These are phyloP conservation scores for Sinodicranocentrus sp. DNA, from an alignment of 2,888 invertebrate genomes.

Conservation along the genomic window DNA sequence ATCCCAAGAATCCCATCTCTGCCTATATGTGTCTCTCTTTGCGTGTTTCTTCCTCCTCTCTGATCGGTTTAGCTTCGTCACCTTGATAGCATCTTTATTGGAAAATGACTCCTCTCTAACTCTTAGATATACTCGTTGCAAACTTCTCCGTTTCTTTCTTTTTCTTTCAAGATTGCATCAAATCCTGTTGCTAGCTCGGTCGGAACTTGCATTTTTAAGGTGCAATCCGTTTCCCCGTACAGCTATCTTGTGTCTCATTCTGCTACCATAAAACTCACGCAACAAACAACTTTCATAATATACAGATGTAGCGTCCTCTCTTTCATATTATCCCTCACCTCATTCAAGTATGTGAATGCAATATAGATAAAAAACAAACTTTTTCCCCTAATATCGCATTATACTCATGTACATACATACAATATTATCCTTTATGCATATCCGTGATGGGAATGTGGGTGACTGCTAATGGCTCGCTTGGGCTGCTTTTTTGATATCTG, in stretches of 20 bases:
- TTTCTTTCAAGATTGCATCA: constrained; percentile 51
- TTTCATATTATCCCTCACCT: constrained; percentile 9
- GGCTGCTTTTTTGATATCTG: constrained; percentile 11
- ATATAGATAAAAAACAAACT: neutral
- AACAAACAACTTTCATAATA: constrained; percentile 64
- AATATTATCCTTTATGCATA: constrained; percentile 6
- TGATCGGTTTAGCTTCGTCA: too few relatives aligned
- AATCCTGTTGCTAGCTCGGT: constrained; percentile 63
- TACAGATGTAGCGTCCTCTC: constrained; percentile 36
- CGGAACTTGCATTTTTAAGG: constrained; percentile 66
- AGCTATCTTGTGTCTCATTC: constrained; percentile 65
- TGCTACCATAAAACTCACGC: constrained; percentile 64
- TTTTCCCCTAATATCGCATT: neutral
- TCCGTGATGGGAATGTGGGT: constrained; percentile 35
- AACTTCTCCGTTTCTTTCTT: too few relatives aligned
- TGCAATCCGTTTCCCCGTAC: constrained; percentile 63
- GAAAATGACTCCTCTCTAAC: too few relatives aligned
- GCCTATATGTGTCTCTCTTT: too few relatives aligned
- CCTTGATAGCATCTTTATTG: neutral
- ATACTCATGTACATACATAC: constrained; percentile 19
- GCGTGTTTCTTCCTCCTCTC: too few relatives aligned
- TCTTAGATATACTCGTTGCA: too few relatives aligned
- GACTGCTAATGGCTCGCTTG: constrained; percentile 37
- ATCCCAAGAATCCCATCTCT: too few relatives aligned
- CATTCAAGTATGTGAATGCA: neutral